These are phyloP conservation scores for Sabatieria punctata DNA, from an alignment of 2,888 invertebrate genomes.

Conservation along the genomic window DNA sequence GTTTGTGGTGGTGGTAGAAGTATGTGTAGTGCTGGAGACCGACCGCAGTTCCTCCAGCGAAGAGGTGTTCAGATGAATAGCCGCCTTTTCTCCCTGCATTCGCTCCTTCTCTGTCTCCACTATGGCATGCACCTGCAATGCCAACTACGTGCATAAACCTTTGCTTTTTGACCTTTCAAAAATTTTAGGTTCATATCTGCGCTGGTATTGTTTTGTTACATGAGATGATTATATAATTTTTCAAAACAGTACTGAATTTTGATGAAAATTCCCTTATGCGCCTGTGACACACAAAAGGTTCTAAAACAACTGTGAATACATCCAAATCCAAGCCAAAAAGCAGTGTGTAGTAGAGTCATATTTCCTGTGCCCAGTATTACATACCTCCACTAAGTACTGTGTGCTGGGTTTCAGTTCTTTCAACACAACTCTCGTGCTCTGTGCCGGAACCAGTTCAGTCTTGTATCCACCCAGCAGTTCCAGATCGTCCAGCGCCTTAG, in stretches of 20 bases:
- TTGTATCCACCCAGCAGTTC: not conserved
- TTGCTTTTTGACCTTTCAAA: no score
- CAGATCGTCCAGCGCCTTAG: not conserved
- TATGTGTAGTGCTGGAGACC: not conserved
- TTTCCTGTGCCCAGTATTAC: no score
- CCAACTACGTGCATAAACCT: no score
- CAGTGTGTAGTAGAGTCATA: no score
- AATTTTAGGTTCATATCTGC: no score
- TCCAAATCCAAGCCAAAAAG: no score
- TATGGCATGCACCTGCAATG: constrained; percentile 17
- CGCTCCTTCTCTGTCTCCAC: constrained; percentile 24
- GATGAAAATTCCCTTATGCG: no score
- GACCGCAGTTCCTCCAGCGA: not conserved
- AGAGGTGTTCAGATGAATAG: constrained; percentile 11
- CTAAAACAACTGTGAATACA: no score
- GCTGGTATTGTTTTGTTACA: no score
- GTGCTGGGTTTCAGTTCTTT: constrained; percentile 17
- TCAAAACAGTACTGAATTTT: no score
- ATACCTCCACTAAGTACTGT: constrained; percentile 23
- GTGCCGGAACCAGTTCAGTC: constrained; percentile 1
- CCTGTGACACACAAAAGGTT: no score
- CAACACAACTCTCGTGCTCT: not conserved
- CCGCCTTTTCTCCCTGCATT: constrained; percentile 22
- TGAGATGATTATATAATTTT: no score
- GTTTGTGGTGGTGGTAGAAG: not conserved